phyloP scores from a whole-genome alignment of 2,888 invertebrate species.

The Drosophila helvetica region DNA sequence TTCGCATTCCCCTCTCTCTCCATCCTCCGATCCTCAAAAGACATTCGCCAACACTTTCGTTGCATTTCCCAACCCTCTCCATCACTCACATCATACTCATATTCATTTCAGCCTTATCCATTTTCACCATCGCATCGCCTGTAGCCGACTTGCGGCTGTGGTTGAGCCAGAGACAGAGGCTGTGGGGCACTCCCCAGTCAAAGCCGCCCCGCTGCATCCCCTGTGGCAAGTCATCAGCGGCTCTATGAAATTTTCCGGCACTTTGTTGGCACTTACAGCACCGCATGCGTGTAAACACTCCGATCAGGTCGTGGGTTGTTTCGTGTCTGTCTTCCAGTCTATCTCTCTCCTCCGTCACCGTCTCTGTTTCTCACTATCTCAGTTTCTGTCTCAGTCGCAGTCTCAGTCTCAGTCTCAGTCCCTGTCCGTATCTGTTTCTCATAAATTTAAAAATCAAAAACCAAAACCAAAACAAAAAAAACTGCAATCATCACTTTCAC shows the following conservation, averaged over 20 bases:
- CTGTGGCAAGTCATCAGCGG: conserved; percentile 63
- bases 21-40: not conserved
- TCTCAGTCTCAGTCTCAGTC: not conserved
- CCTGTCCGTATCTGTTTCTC: conserved; percentile 20
- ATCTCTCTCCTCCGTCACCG: not conserved
- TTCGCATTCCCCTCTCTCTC: no score
- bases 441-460: conserved; percentile 52
- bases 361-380: conserved; percentile 7
- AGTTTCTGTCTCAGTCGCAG: conserved; percentile 2
- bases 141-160: not conserved
- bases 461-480: conserved; percentile 13
- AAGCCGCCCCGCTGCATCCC: conserved; percentile 27
- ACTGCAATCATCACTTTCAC: conserved; percentile 50
- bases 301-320: conserved; percentile 36
- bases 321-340: conserved; percentile 1
- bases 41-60: not conserved
- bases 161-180: no score
- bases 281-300: conserved; percentile 61
- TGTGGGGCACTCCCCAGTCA: conserved; percentile 28
- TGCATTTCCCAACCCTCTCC: conserved; percentile 12
- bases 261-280: conserved; percentile 68
- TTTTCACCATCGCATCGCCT: conserved; percentile 23
- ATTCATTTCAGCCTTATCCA: conserved; percentile 27
- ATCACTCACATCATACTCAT: conserved; percentile 20
- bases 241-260: conserved; percentile 63